Conservation (phyloP, 2,113 vertebrate genomes). For the Neoarius graeffei region DNA sequence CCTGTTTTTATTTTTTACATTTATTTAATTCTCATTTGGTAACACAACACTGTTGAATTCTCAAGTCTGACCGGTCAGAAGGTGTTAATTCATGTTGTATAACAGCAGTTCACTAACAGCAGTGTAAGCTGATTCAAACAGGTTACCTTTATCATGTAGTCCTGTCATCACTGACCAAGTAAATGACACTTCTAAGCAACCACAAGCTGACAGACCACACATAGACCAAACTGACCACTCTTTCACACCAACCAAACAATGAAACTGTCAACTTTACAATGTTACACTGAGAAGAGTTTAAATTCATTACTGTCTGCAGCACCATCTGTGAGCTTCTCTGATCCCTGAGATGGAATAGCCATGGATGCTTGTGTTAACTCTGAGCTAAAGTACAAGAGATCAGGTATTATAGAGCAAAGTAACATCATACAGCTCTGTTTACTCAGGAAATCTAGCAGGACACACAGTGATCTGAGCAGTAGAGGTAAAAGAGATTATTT, state of each 20-base stretch:
- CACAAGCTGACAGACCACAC: no score
- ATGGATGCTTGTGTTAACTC: background rate
- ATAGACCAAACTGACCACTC: no score
- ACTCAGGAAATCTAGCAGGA: background rate
- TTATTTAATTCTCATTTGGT: background rate
- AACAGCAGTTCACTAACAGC: no score
- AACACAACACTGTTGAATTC: background rate
- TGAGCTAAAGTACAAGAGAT: background rate
- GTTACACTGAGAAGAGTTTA: background rate
- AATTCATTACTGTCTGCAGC: background rate
- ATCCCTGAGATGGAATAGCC: background rate
- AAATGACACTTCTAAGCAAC: no score
- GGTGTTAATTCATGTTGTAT: background rate
- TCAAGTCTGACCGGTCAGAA: background rate
- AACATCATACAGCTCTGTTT: background rate
- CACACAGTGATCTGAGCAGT: background rate
- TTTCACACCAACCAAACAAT: background rate
- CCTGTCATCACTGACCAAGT: background rate
- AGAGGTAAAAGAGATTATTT: background rate
- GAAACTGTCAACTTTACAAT: background rate
- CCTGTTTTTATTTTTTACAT: background rate
- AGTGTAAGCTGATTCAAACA: background rate
- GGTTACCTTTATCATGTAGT: background rate
- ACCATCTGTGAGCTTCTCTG: background rate
- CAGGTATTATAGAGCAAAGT: background rate